Base-by-base conservation (phyloP, 2,113 vertebrate species). In the Baryphthengus martii region DNA sequence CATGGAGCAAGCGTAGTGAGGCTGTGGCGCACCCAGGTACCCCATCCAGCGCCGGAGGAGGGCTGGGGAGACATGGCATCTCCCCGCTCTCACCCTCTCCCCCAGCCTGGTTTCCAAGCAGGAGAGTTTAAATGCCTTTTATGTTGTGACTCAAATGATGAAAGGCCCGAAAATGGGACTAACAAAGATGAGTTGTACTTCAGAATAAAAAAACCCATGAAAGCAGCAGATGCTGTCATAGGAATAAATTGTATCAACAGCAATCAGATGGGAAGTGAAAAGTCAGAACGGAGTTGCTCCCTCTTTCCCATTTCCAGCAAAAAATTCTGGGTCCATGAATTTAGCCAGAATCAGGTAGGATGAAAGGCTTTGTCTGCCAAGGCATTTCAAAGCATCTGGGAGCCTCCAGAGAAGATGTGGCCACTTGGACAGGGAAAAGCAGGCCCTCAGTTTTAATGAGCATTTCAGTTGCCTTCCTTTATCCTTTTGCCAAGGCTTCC, bases 171-270 rank as follows among this genome's bases (percentile, higher is more conserved):
- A 94, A 95, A 96, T 79, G 90, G 84, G 89, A 90, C 81, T 85
- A 94, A 95, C 94, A 96, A 96, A 96, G 93, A 88, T 17, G 59
- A 87, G 94, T 93, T 91, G 79, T 93, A 83, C 96, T 96, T 96
- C 91, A 86, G 92, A 87, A 91, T 90, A 39, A 96, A 95, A 93
- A 86, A 92, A 81, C 12, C 13, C 68, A 62, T 86, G 90, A 89
- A 95, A 97, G 96, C 88, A 77, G 93, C 96, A 95, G 94, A 96
- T 92, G 96, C 78, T 92, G 97, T 91, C 85, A 79, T 21, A 65
- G 76, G 90, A 93, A 96, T 94, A 91, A 96, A 96, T 73, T 90
- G 90, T 90, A 97, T 91, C 96, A 94, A 80, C 88, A 83, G 90
- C 44, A 13, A 95, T 97, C 94, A 94, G 97, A 91, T 88, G 89